Base-by-base conservation (phyloP, 1,140 invertebrate genomes). In the Tribolium castaneum region DNA sequence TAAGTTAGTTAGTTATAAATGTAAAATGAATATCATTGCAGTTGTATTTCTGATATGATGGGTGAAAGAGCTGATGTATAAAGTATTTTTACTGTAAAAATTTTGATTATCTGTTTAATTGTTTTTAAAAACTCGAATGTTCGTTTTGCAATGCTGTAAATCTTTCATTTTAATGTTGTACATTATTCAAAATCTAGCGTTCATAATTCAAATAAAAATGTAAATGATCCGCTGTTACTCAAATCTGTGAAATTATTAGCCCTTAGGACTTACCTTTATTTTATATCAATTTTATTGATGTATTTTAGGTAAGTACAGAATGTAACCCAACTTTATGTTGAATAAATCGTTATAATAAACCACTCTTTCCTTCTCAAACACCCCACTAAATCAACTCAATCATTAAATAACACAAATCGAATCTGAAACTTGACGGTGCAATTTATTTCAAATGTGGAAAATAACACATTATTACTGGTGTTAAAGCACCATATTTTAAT, bases 281-380 rank as follows among this genome's bases (percentile, higher is more conserved):
- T 83, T 78, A 78, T 83, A 83, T 82, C 81, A 79, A 83, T 82
- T 84, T 82, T 79, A 85, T 85, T 83, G 82, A 81, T 85, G 84
- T 85, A 82, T 82, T 82, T 84, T 84, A 85, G 83, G 80, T 84
- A 84, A 84, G 83, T 77, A 78, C 82, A 84, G 81, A 85, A 82
- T 85, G 83, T 85, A 85, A 83, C 80, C 83, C 80, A 84, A 83
- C 80, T 84, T 83, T 85, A 85, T 85, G 84, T 84, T 85, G 80
- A 84, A 84, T 85, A 84, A 83, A 85, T 81, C 84, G 84, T 85
- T 85, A 85, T 81, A 82, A 81, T 79, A 82, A 82, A 80, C 30
- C 13, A 19, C n/a, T 45, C 39, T 45, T 45, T 45, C 2, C 0
- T n/a, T 45, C 7, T 9, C 5, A 30, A 30, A 30, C 25, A 45